phyloP scores from a whole-genome alignment of 1,140 invertebrate genomes.

The Cardiocondyla obscurior region DNA sequence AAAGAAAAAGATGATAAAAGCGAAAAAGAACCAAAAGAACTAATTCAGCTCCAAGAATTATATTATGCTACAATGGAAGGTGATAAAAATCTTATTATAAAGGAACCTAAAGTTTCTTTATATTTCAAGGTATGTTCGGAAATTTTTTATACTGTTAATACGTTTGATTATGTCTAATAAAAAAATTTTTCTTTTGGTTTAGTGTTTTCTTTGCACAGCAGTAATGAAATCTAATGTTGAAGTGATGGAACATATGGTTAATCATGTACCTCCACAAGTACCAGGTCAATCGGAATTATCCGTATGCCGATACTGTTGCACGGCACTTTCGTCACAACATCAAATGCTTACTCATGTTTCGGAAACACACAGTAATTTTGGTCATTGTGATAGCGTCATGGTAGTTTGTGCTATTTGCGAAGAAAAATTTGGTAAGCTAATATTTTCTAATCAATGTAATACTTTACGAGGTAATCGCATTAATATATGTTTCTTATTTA shows the following conservation, averaged over 20 bases:
- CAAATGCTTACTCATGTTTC: constrained; percentile 79
- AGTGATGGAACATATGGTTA: constrained; percentile 88
- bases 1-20: constrained; percentile 30
- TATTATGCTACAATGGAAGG: constrained; percentile 82
- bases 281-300: constrained; percentile 78
- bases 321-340: constrained; percentile 80
- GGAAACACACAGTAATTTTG: constrained; percentile 81
- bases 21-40: constrained; percentile 72
- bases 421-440: constrained; percentile 82
- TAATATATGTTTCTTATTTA: constrained; percentile 44
- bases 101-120: constrained; percentile 72
- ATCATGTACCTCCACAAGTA: constrained; percentile 85
- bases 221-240: constrained; percentile 85
- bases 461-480: not conserved
- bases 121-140: constrained; percentile 74
- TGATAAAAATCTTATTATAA: constrained; percentile 67
- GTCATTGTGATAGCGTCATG: constrained; percentile 79
- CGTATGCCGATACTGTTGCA: constrained; percentile 82
- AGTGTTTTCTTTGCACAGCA: constrained; percentile 85
- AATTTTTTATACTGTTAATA: not conserved
- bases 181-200: constrained; percentile 82
- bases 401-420: constrained; percentile 89
- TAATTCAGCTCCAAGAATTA: constrained; percentile 76
- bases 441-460: not conserved
- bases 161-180: not conserved